Evolutionary conservation across 2,797 vertebrate species (phyloP), one percentile per base, ranked within the genome.

Genomic region (Schizothorax lantsangensis): DNA sequence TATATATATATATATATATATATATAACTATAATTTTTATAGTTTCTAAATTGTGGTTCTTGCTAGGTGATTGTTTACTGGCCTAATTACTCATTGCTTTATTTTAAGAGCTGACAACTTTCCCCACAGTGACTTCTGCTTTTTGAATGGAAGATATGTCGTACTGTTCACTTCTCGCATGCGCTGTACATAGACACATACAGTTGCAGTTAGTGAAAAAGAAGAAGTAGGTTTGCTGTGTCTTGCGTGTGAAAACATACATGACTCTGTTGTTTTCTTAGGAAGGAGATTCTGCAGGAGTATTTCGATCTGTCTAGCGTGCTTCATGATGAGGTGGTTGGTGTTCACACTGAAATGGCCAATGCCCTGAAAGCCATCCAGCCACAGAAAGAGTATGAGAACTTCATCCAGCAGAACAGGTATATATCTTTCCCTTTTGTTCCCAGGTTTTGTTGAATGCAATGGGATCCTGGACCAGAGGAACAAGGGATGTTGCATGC

Each of bases 201-300:
- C 59, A 68, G 45, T 38, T 52, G 33, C 5, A 57, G 33, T 78
- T 15, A 15, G 7, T 30, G 1, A 19, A 62, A 89, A 87, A 68
- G 38, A 87, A 68, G 38, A 88, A 83, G 82, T 86, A 17, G 47
- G 47, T 81, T 78, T 52, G 9, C 33, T 33, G n/a, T 33, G 9
- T 47, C n/a, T 15, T 78, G 33, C 7, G 0, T 26, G 2, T 52
- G 38, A 71, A 33, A 59, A 49, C 26, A 7, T n/a, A 40, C 9
- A 77, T n/a, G 40, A 12, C 69, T 26, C 1, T 74, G n/a, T 6
- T 43, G 64, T 17, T 40, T 7, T 6, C 14, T 47, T 12, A 99
- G 97, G 90, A 98, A 97, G 92, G 97, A 97, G 92, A 97, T 98
- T 90, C 94, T 99, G 47, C 93, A 94, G 90, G 98, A 99, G 64